phyloP scores from a whole-genome alignment of 2,888 invertebrate genomes.

The Apocheima hispidaria region DNA sequence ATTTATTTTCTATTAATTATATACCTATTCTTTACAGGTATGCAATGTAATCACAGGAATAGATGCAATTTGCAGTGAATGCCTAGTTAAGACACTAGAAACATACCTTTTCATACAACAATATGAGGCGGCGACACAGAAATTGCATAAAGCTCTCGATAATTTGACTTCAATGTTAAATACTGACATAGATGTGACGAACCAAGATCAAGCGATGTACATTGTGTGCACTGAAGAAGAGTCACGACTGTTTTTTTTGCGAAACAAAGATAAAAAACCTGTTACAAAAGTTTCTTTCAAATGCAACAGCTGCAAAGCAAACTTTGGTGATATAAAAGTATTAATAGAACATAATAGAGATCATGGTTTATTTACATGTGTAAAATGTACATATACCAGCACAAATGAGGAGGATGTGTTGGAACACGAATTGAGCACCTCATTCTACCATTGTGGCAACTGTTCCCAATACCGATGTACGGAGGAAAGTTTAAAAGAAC shows the following conservation, averaged over 20 bases:
- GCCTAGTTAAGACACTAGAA: conserved; percentile 61
- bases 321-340: conserved; percentile 52
- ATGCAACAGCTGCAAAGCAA: conserved; percentile 59
- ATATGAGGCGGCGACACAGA: conserved; percentile 57
- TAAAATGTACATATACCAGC: conserved; percentile 61
- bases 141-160: conserved; percentile 61
- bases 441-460: conserved; percentile 60
- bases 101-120: conserved; percentile 59
- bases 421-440: conserved; percentile 52
- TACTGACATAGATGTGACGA: conserved; percentile 49
- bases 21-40: conserved; percentile 59
- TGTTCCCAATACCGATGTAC: conserved; percentile 60
- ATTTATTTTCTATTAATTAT: not conserved
- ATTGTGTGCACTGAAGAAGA: conserved; percentile 60
- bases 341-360: conserved; percentile 60
- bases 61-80: conserved; percentile 69
- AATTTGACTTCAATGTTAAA: conserved; percentile 58
- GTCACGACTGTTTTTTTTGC: conserved; percentile 58
- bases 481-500: conserved; percentile 60
- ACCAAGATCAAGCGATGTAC: conserved; percentile 58
- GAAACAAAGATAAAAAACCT: conserved; percentile 42
- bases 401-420: conserved; percentile 49
- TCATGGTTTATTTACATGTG: conserved; percentile 60
- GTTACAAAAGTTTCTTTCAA: conserved; percentile 41
- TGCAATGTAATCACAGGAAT: conserved; percentile 66